A percentile compares a stretch with the other conserved stretches of the same genome.
Evolutionary conservation across 1,140 invertebrate genomes (phyloP).

Genomic region (Aphidius ervi): DNA sequence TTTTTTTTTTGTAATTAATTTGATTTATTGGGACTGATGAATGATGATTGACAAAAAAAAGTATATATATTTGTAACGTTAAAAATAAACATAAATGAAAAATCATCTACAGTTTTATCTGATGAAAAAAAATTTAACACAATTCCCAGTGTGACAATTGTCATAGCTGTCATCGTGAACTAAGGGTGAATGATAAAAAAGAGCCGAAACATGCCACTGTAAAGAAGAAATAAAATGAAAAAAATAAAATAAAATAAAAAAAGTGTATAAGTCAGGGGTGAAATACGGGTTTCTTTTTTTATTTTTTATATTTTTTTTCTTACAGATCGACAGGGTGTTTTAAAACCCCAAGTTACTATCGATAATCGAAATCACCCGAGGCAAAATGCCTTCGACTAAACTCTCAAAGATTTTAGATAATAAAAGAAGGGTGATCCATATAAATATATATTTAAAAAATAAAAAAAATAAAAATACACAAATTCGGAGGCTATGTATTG

Average conservation of each 20-base stretch:
- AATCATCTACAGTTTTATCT: not conserved
- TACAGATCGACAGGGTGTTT: constrained; percentile 20
- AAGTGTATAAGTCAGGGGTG: constrained; percentile 6
- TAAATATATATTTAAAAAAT: too few relatives aligned
- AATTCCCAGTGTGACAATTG: constrained; percentile 9
- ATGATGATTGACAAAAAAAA: too few relatives aligned
- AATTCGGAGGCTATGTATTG: not conserved
- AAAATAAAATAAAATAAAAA: not conserved
- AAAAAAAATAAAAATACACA: constrained; percentile 3
- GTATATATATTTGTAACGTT: too few relatives aligned
- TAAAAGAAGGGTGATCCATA: not conserved
- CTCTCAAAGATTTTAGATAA: not conserved
- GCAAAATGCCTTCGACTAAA: constrained; percentile 5
- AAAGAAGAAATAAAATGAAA: not conserved
- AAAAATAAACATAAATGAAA: too few relatives aligned
- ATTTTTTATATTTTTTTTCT: not conserved
- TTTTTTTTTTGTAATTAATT: too few relatives aligned
- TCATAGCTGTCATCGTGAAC: not conserved
- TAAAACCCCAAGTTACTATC: constrained; percentile 19
- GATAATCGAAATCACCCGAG: constrained; percentile 23
- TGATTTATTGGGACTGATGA: too few relatives aligned
- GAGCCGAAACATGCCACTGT: constrained; percentile 11
- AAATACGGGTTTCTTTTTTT: constrained; percentile 2
- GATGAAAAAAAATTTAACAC: not conserved
- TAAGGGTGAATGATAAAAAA: not conserved